Evolutionary conservation across 2,888 invertebrate genomes (phyloP).

Genomic region (Pseudoips prasinana): DNA sequence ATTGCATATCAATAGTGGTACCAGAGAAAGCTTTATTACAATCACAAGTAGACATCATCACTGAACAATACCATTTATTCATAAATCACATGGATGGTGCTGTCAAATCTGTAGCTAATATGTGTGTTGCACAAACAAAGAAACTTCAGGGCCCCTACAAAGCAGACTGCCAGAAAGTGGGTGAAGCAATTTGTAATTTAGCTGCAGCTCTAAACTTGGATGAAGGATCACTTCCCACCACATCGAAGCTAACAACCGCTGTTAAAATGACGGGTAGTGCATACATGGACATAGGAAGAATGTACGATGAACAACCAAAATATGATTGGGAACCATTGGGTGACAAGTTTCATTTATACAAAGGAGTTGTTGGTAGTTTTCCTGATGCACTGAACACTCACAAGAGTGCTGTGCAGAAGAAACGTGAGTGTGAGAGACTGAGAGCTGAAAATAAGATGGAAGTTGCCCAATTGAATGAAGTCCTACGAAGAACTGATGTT

Average conservation of each 20-base stretch:
- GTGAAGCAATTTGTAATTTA: constrained; percentile 91
- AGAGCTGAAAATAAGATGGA: constrained; percentile 92
- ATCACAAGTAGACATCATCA: constrained; percentile 89
- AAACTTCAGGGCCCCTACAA: constrained; percentile 92
- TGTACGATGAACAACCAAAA: constrained; percentile 95
- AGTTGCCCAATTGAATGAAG: constrained; percentile 89
- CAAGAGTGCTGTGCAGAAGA: constrained; percentile 94
- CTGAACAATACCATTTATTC: constrained; percentile 92
- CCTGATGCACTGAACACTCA: constrained; percentile 95
- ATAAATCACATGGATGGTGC: constrained; percentile 93
- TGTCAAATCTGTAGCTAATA: constrained; percentile 90
- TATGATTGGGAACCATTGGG: constrained; percentile 94
- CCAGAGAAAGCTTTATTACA: constrained; percentile 90
- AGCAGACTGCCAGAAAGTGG: constrained; percentile 94
- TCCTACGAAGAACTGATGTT: constrained; percentile 92
- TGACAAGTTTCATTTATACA: constrained; percentile 96
- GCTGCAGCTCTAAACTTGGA: constrained; percentile 93
- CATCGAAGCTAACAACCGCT: constrained; percentile 88
- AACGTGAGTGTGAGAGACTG: constrained; percentile 92
- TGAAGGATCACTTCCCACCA: constrained; percentile 83
- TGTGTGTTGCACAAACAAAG: constrained; percentile 92
- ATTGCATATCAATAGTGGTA: constrained; percentile 93
- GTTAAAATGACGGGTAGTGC: constrained; percentile 93
- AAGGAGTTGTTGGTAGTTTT: constrained; percentile 94
- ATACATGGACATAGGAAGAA: constrained; percentile 93